Percentiles rank a stretch among this genome's conserved stretches.
Conservation (phyloP, 2,797 vertebrate species). For the Pipistrellus kuhlii region DNA sequence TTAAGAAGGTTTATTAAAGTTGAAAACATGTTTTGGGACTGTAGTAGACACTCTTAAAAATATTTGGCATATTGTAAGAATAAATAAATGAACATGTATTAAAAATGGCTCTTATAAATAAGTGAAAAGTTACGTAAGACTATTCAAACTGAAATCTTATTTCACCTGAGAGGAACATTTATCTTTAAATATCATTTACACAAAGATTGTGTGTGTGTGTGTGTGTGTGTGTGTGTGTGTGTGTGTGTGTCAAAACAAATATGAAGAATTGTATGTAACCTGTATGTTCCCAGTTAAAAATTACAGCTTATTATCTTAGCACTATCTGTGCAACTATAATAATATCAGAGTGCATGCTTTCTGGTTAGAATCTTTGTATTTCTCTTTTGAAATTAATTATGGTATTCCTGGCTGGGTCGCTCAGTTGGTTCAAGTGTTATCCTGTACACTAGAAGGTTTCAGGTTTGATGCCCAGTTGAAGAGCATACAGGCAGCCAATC, state of each 20-base stretch:
- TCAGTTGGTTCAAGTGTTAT: neutral
- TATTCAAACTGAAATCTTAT: neutral
- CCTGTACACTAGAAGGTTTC: neutral
- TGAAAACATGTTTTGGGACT: slow-evolving; percentile 27
- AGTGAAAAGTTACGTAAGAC: neutral
- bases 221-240: no score
- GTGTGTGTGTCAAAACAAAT: no score
- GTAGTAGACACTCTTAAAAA: slow-evolving; percentile 6
- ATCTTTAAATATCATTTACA: slow-evolving; percentile 6
- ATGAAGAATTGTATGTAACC: no score
- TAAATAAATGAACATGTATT: neutral
- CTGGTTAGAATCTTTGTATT: neutral
- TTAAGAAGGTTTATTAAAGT: slow-evolving; percentile 35
- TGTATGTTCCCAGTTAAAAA: no score
- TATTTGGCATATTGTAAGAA: neutral
- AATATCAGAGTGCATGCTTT: neutral
- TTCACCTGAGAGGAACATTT: neutral
- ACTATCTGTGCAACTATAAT: neutral
- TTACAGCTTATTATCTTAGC: no score
- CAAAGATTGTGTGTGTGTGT: neutral
- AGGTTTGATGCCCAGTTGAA: neutral
- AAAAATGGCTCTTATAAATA: neutral
- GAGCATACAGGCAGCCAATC: neutral
- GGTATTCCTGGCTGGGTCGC: neutral
- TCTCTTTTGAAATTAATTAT: neutral